Conservation (phyloP, 2,888 invertebrate species). For the Tetheella fluctuosa region DNA sequence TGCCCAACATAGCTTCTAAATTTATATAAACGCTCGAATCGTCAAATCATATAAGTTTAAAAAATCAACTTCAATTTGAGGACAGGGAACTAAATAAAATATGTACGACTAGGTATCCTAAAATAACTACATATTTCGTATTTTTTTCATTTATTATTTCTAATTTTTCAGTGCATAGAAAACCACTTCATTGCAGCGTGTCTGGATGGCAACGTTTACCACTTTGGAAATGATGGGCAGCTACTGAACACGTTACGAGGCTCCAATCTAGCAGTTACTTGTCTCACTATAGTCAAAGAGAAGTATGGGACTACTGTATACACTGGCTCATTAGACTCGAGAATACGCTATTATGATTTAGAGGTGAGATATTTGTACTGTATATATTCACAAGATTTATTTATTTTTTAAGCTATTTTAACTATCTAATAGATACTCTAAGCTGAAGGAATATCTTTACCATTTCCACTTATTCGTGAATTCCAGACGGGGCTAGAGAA, state of each 20-base stretch:
- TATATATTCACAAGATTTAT: no score
- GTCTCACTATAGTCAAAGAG: slow-evolving; percentile 81
- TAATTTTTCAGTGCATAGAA: slow-evolving; percentile 81
- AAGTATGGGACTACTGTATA: slow-evolving; percentile 81
- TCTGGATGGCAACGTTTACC: slow-evolving; percentile 86
- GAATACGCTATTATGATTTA: slow-evolving; percentile 85
- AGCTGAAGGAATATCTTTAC: no score
- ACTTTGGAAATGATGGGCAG: slow-evolving; percentile 83
- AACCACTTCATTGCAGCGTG: slow-evolving; percentile 86
- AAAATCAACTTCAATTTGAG: no score
- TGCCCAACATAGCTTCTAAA: no score
- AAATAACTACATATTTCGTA: no score
- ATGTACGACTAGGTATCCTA: background rate
- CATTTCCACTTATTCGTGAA: background rate
- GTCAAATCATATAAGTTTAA: no score
- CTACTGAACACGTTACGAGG: slow-evolving; percentile 83
- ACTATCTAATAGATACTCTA: no score
- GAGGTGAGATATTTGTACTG: slow-evolving; percentile 63
- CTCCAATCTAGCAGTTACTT: slow-evolving; percentile 85
- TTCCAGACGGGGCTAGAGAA: slow-evolving; percentile 82
- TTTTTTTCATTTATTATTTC: background rate
- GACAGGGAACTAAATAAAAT: no score
- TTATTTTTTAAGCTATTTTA: no score
- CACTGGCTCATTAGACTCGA: slow-evolving; percentile 86
- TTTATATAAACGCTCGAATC: no score